Evolutionary conservation across 2,888 invertebrate species (phyloP), one percentile per base, ranked within the genome.

Genomic region (Lacanobia oleracea): DNA sequence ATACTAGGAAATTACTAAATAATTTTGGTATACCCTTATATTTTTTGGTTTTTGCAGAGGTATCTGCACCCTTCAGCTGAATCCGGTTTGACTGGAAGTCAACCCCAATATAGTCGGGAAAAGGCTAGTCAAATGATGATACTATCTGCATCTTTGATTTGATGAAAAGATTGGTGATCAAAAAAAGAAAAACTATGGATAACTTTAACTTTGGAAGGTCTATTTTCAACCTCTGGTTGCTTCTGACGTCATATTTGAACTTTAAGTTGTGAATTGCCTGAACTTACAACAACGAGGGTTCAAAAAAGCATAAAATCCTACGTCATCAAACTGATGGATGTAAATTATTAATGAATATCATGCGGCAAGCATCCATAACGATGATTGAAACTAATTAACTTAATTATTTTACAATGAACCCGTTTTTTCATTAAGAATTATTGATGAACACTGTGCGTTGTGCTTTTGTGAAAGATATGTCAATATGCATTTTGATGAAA

Each of bases 261-360:
- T 33, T 43, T 7, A 54, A 43, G 40, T 67, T 43, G 2, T 14
- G 21, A 43, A 45, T 33, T 8, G 0, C 75, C 56, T 76, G 7
- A 43, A 12, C 16, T 51, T 45, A 14, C 37, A 27, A 59, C n/a
- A 37, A 43, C 27, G 18, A 18, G 14, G 14, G n/a, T 43, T 23
- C 37, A 64, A 75, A 48, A 72, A 67, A 43, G 16, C 9, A 12
- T 51, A 37, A 59, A 61, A 59, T 12, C 53, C 27, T 21, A 18
- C 37, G 48, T 57, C 48, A 67, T 21, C 8, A 71, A 65, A 43
- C 51, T 72, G 57, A 64, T 50, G 54, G 21, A 50, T 43, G 27
- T 50, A 21, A 67, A 67, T 54, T 51, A 63, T 48, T 68, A 54
- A 81, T 75, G 23, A 81, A 81, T 81, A 63, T 75, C 23, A 54